Evolutionary conservation across 2,888 invertebrate species (phyloP).

Genomic region (Drosophila siamana): DNA sequence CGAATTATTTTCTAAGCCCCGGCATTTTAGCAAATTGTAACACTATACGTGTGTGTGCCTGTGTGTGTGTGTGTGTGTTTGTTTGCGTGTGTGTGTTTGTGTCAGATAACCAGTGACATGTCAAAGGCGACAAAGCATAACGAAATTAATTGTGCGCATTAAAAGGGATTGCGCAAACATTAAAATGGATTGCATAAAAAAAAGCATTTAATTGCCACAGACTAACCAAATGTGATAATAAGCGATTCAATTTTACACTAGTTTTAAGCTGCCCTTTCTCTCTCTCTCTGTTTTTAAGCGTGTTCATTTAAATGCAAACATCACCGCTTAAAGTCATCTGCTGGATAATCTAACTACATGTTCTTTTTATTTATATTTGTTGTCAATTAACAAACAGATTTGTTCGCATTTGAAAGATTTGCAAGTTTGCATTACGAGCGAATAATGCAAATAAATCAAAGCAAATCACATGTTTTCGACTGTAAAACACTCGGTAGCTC

Average conservation of each 20-base stretch:
- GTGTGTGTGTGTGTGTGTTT: constrained; percentile 10
- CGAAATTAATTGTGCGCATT: constrained; percentile 80
- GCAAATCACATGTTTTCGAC: too few species aligned
- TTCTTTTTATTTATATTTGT: too few species aligned
- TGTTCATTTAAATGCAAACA: background rate
- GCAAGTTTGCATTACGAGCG: too few species aligned
- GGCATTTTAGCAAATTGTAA: constrained; percentile 69
- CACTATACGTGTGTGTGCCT: constrained; percentile 10
- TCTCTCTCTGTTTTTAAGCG: constrained; percentile 10
- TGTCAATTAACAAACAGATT: background rate
- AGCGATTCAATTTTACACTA: constrained; percentile 61
- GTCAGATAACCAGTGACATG: constrained; percentile 42
- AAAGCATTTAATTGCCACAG: constrained; percentile 49
- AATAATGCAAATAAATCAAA: too few species aligned
- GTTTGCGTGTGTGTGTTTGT: constrained; percentile 12
- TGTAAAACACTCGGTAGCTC: too few species aligned
- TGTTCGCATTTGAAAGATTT: too few species aligned
- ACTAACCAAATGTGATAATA: constrained; percentile 70
- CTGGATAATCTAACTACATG: constrained; percentile 1
- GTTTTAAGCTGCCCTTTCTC: constrained; percentile 35
- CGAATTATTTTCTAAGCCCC: constrained; percentile 63
- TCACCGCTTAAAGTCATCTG: constrained; percentile 6
- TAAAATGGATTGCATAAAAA: constrained; percentile 65
- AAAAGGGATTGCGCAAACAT: constrained; percentile 74
- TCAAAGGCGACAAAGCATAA: constrained; percentile 77